A percentile compares a stretch with the other conserved stretches of the same genome.
Conservation (phyloP, 2,888 invertebrate species). For the Mamestra brassicae region DNA sequence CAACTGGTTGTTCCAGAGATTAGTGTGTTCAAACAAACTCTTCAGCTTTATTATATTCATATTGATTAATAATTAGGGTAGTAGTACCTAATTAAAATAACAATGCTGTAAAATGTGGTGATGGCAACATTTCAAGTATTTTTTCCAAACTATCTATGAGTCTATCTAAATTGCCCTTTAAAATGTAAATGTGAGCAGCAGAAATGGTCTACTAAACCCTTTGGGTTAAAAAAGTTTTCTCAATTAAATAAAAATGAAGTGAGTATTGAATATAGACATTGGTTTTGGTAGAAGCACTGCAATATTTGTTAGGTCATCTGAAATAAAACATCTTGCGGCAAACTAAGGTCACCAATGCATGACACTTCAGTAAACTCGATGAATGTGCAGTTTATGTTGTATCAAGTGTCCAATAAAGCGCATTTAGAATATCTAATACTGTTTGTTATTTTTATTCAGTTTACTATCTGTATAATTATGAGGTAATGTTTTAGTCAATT, state of each 20-base stretch:
- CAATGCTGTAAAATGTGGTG: neutral
- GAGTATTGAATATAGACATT: neutral
- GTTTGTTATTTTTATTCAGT: constrained; percentile 3
- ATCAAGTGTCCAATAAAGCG: neutral
- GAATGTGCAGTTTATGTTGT: neutral
- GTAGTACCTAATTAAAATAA: neutral
- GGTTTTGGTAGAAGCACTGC: no score
- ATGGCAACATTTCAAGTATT: neutral
- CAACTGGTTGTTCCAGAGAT: no score
- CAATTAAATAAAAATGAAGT: neutral
- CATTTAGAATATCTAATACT: neutral
- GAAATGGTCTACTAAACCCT: neutral
- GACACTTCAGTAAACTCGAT: neutral
- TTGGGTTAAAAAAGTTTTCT: neutral
- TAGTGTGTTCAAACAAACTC: no score
- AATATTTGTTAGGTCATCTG: neutral
- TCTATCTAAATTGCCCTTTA: no score
- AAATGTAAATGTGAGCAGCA: neutral
- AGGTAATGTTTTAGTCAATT: neutral
- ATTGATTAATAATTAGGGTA: neutral
- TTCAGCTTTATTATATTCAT: no score
- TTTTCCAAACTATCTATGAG: no score
- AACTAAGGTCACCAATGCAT: neutral
- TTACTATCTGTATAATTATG: neutral
- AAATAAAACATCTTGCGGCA: neutral